phyloP scores from a whole-genome alignment of 1,140 invertebrate genomes.

The Brachionus manjavacas region DNA sequence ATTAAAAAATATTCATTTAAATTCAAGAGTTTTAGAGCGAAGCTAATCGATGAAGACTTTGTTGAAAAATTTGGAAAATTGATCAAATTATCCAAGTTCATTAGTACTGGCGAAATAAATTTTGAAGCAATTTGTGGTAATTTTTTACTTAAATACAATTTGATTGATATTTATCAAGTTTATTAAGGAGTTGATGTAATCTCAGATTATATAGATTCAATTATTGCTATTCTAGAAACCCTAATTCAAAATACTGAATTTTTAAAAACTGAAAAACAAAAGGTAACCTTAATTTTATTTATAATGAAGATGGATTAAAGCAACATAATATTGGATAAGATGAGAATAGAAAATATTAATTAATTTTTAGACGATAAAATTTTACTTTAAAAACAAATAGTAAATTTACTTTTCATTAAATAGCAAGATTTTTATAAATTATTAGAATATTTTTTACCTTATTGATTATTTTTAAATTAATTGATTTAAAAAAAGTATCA shows the following conservation, averaged over 20 bases:
- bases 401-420: no score
- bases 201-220: not conserved
- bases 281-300: not conserved
- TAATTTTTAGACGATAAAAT: no score
- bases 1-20: conserved; percentile 18
- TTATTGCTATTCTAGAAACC: conserved; percentile 1
- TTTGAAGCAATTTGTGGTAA: conserved; percentile 49
- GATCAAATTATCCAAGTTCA: conserved; percentile 48
- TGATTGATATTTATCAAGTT: conserved; percentile 19
- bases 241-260: conserved; percentile 7
- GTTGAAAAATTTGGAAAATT: conserved; percentile 47
- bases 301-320: no score
- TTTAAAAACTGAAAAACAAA: not conserved
- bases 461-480: no score
- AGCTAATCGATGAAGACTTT: conserved; percentile 49
- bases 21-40: conserved; percentile 49
- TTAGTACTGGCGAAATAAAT: conserved; percentile 50
- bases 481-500: no score
- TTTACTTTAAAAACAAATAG: no score
- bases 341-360: not conserved
- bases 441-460: no score
- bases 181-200: not conserved
- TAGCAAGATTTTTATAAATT: no score
- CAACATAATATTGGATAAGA: not conserved
- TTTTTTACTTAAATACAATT: not conserved